A percentile compares a stretch with the other conserved stretches of the same genome.
These are phyloP conservation scores for Pantherophis guttatus DNA, from an alignment of 2,113 vertebrate genomes.

Conservation along the genomic window DNA sequence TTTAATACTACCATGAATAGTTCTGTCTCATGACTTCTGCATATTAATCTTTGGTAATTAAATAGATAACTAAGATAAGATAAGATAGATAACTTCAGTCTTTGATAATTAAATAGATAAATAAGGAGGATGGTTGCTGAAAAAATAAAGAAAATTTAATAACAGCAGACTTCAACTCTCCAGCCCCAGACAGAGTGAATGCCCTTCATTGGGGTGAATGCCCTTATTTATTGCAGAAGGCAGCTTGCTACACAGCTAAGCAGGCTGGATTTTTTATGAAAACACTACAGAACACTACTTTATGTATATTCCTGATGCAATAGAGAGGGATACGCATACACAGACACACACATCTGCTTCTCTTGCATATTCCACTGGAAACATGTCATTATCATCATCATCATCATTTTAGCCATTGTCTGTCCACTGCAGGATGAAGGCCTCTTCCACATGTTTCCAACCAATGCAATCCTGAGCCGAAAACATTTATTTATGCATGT, in stretches of 20 bases:
- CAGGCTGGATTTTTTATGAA: background rate
- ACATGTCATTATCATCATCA: background rate
- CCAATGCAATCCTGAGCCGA: background rate
- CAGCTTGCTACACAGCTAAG: background rate
- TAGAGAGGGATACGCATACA: background rate
- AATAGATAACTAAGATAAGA: constrained; percentile 49
- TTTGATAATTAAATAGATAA: constrained; percentile 53
- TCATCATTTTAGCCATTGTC: background rate
- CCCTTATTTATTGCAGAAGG: background rate
- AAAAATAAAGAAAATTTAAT: constrained; percentile 46
- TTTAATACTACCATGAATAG: constrained; percentile 49
- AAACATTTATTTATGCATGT: background rate
- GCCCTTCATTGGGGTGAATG: background rate
- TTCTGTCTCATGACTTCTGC: constrained; percentile 1
- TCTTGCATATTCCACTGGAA: too few relatives aligned
- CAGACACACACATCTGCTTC: background rate
- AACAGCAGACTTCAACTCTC: constrained; percentile 44
- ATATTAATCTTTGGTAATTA: constrained; percentile 43
- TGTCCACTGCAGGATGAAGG: background rate
- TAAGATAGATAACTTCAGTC: constrained; percentile 3
- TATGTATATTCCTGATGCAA: background rate
- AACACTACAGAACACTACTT: background rate
- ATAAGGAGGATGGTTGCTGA: constrained; percentile 55
- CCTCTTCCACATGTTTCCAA: background rate
- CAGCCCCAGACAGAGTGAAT: background rate